A percentile compares a stretch with the other conserved stretches of the same genome.
phyloP scores from a whole-genome alignment of 64 coral and sea anemone species.

The Actinia tenebrosa region DNA sequence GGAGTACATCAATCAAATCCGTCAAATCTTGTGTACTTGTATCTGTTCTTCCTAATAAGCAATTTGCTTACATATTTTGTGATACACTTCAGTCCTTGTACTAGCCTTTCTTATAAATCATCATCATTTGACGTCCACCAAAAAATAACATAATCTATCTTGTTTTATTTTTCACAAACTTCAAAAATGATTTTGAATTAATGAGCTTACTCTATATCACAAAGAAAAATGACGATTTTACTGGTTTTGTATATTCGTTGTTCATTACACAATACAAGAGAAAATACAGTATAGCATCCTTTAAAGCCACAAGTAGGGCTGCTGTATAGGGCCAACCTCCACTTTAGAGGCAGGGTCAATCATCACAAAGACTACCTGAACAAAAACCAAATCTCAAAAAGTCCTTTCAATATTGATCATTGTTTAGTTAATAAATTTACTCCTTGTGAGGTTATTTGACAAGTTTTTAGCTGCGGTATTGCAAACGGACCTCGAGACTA shows the following conservation, averaged over 20 bases:
- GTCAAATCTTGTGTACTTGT: neutral
- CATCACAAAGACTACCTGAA: neutral
- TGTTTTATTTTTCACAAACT: neutral
- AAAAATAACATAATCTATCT: neutral
- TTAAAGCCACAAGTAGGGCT: too few species aligned
- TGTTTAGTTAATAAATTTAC: constrained; percentile 5
- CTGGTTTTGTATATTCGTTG: neutral
- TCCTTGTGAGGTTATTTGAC: neutral
- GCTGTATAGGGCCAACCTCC: neutral
- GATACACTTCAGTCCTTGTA: neutral
- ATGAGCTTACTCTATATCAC: neutral
- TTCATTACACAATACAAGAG: neutral
- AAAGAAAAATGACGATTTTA: neutral
- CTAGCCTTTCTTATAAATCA: neutral
- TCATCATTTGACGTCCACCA: neutral
- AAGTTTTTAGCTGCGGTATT: neutral
- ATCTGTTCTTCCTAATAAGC: neutral
- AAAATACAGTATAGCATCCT: neutral
- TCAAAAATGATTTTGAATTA: neutral
- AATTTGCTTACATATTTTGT: neutral
- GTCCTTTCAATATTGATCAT: neutral
- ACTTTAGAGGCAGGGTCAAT: neutral
- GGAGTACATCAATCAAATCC: neutral
- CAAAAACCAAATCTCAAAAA: neutral
- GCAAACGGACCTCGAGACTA: neutral